These are phyloP conservation scores for Chelon auratus DNA, from an alignment of 2,797 vertebrate genomes.

Conservation along the genomic window DNA sequence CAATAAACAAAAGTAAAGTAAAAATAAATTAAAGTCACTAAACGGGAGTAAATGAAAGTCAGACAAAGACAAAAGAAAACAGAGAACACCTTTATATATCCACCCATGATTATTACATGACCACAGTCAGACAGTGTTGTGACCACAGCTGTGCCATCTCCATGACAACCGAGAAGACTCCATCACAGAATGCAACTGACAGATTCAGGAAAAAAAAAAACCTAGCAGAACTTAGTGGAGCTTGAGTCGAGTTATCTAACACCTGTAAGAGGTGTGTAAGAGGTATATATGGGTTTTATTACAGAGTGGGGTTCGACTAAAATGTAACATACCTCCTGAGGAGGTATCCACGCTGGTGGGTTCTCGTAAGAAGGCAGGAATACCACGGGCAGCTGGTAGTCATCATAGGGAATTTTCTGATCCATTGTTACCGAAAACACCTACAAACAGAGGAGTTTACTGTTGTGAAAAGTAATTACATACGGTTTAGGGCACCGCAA, in stretches of 20 bases:
- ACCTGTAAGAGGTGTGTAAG: neutral
- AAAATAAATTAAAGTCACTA: neutral
- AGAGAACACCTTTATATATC: neutral
- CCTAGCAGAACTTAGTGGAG: neutral
- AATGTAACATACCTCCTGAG: slow-evolving; percentile 87
- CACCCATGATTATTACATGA: neutral
- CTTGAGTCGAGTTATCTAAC: neutral
- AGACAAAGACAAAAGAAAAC: neutral
- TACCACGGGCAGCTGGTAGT: slow-evolving; percentile 93
- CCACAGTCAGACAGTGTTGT: neutral
- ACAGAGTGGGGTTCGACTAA: neutral
- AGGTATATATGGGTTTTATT: neutral
- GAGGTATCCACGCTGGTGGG: slow-evolving; percentile 94
- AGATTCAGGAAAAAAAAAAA: neutral
- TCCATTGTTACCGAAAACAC: slow-evolving; percentile 81
- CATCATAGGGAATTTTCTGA: slow-evolving; percentile 91
- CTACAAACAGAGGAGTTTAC: neutral
- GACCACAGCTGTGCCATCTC: neutral
- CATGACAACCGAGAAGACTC: neutral
- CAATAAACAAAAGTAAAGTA: neutral
- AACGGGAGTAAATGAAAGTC: neutral
- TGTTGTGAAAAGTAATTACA: neutral
- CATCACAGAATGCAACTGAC: neutral
- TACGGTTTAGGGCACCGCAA: neutral
- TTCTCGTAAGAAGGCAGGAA: slow-evolving; percentile 95